Conservation (phyloP, 1,140 invertebrate genomes). For the Nautilus pompilius region DNA sequence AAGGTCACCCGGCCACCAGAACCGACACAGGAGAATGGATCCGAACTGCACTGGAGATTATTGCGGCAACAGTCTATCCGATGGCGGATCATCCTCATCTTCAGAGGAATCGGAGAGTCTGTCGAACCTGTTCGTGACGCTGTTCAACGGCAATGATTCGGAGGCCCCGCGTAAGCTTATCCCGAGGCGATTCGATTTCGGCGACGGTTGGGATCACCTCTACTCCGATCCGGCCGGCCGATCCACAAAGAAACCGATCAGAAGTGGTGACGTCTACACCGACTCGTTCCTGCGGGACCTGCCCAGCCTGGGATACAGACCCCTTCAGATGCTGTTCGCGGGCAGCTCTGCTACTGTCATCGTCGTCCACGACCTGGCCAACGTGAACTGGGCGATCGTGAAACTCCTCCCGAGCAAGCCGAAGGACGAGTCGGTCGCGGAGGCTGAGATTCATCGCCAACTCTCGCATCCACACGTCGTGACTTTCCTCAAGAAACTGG, state of each 20-base stretch:
- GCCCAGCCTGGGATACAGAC: slow-evolving; percentile 29
- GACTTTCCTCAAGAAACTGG: slow-evolving; percentile 25
- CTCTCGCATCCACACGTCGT: slow-evolving; percentile 37
- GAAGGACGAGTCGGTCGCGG: slow-evolving; percentile 15
- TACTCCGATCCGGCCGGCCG: slow-evolving; percentile 29
- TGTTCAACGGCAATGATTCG: too few species aligned
- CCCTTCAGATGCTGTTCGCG: slow-evolving; percentile 26
- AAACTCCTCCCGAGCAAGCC: slow-evolving; percentile 24
- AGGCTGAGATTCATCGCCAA: slow-evolving; percentile 30
- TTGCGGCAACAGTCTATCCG: too few species aligned
- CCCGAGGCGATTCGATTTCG: slow-evolving; percentile 28
- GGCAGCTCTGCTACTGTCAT: slow-evolving; percentile 23
- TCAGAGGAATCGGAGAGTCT: too few species aligned
- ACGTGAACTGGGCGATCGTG: slow-evolving; percentile 19
- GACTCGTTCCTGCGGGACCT: slow-evolving; percentile 30
- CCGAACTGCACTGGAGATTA: too few species aligned
- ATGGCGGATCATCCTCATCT: too few species aligned
- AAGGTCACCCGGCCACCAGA: too few species aligned
- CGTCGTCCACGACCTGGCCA: slow-evolving; percentile 26
- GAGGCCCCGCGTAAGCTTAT: too few species aligned
- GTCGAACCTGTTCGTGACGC: too few species aligned
- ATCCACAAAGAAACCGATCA: slow-evolving; percentile 23
- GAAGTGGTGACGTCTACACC: slow-evolving; percentile 21
- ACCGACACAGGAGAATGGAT: too few species aligned
- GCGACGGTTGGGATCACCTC: slow-evolving; percentile 29